phyloP scores from a whole-genome alignment of 1,140 invertebrate species.

The Lucilia cuprina region DNA sequence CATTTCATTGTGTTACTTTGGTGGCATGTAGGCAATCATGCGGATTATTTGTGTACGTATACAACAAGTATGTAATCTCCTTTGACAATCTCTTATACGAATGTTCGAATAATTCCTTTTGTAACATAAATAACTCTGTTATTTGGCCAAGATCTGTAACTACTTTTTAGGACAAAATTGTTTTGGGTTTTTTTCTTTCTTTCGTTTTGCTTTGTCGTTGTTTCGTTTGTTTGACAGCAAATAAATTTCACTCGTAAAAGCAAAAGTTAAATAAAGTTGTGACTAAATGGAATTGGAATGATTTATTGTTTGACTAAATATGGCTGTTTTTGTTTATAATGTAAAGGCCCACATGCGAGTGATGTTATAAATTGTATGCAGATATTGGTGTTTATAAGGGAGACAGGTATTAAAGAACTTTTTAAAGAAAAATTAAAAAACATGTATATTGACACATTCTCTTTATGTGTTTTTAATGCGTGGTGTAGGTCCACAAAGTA shows the following conservation, averaged over 20 bases:
- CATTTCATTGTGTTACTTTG: background rate
- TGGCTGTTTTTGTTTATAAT: background rate
- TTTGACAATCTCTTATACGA: constrained; percentile 17
- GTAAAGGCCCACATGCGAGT: no score
- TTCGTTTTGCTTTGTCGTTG: background rate
- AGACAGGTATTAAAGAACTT: no score
- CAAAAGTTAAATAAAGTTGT: background rate
- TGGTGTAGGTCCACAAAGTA: no score
- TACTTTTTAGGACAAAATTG: constrained; percentile 27
- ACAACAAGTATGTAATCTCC: background rate
- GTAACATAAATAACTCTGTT: background rate
- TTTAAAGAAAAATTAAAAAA: no score
- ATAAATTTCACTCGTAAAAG: background rate
- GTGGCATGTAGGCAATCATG: constrained; percentile 24
- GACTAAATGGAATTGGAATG: background rate
- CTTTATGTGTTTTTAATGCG: no score
- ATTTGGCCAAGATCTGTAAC: constrained; percentile 29
- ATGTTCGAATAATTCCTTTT: constrained; percentile 12
- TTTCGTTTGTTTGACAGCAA: background rate
- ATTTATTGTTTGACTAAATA: background rate
- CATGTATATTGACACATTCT: no score
- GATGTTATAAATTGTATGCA: no score
- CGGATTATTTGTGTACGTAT: constrained; percentile 18
- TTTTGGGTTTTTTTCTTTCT: background rate
- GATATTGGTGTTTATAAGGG: no score